Percentiles rank a stretch among this genome's conserved stretches.
phyloP scores from a whole-genome alignment of 2,113 vertebrate genomes.

The Procapra przewalskii region DNA sequence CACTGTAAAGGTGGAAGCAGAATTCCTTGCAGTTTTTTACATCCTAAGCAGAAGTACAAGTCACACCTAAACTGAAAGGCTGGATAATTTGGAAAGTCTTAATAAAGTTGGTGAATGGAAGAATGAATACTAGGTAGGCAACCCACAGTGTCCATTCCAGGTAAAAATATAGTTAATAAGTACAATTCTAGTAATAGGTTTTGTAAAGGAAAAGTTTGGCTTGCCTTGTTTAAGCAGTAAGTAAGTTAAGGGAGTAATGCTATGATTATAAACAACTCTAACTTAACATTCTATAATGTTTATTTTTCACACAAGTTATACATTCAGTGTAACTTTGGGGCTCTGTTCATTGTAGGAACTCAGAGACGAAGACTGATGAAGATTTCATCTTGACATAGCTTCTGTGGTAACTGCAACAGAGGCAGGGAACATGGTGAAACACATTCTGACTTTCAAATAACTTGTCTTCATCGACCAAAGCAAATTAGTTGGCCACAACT shows the following conservation, averaged over 20 bases:
- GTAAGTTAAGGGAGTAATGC: background rate
- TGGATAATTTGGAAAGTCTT: background rate
- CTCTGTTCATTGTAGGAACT: background rate
- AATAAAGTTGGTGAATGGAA: background rate
- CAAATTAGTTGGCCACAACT: background rate
- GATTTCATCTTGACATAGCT: background rate
- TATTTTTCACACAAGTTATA: background rate
- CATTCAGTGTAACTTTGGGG: background rate
- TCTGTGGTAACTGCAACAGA: background rate
- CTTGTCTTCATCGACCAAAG: background rate
- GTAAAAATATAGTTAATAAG: background rate
- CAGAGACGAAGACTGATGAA: background rate
- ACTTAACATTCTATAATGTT: background rate
- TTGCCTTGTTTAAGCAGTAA: background rate
- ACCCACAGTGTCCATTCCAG: background rate
- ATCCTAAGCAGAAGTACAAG: background rate
- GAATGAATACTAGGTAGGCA: background rate
- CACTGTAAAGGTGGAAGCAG: background rate
- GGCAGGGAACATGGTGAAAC: background rate
- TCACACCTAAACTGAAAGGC: background rate
- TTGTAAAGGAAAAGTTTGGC: background rate
- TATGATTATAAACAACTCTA: background rate
- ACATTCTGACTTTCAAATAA: background rate
- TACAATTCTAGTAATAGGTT: background rate
- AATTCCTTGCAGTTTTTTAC: background rate